Percentiles rank a stretch among this genome's conserved stretches.
phyloP scores from a whole-genome alignment of 2,888 invertebrate species.

The Diarsia brunnea region DNA sequence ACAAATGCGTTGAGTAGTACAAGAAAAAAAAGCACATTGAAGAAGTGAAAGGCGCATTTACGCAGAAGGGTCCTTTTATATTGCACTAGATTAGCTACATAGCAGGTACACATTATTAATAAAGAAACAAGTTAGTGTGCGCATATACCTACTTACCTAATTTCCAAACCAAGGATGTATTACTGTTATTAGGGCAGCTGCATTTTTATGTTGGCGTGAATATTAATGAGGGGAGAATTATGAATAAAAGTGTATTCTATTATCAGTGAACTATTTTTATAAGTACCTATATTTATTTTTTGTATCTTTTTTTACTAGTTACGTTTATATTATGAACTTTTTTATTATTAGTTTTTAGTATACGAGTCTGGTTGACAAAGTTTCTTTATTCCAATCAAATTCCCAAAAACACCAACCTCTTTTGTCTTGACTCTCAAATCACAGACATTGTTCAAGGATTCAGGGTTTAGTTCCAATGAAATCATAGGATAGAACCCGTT shows the following conservation, averaged over 20 bases:
- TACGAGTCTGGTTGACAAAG: background rate
- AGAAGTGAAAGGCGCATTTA: conserved; percentile 31
- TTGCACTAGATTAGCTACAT: conserved; percentile 37
- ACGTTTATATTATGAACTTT: no score
- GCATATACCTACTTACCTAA: conserved; percentile 28
- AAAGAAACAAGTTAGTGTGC: conserved; percentile 47
- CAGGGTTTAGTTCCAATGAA: background rate
- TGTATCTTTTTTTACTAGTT: no score
- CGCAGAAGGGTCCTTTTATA: conserved; percentile 17
- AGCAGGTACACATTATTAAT: conserved; percentile 40
- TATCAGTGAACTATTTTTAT: no score
- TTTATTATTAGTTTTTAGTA: no score
- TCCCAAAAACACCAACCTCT: background rate
- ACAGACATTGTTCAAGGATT: no score
- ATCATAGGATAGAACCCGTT: background rate
- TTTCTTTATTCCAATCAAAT: background rate
- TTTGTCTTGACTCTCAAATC: no score
- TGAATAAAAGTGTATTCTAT: background rate
- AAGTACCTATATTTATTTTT: no score
- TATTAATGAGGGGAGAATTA: conserved; percentile 3
- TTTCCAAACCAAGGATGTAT: conserved; percentile 33
- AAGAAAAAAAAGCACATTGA: no score
- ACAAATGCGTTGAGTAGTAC: conserved; percentile 9
- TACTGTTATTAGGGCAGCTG: conserved; percentile 4
- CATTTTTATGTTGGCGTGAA: background rate